phyloP scores from a whole-genome alignment of 2,888 invertebrate species.

The Polydrusus pterygomalis region DNA sequence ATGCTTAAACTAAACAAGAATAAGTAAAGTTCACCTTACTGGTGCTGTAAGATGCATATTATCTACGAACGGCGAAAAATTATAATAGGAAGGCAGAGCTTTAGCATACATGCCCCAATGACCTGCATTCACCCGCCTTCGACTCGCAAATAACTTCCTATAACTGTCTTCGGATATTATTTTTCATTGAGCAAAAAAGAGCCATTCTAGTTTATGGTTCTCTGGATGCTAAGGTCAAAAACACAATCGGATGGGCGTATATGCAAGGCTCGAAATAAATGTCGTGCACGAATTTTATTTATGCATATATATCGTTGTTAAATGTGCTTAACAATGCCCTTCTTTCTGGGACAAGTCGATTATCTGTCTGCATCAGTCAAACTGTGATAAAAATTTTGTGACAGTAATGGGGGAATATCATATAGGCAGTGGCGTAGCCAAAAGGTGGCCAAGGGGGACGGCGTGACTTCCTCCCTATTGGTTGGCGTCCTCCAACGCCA shows the following conservation, averaged over 20 bases:
- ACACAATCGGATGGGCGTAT: constrained; percentile 53
- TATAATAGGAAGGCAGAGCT: constrained; percentile 42
- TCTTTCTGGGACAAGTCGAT: constrained; percentile 49
- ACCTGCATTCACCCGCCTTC: constrained; percentile 46
- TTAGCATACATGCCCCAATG: constrained; percentile 39
- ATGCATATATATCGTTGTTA: constrained; percentile 46
- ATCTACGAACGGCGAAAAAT: constrained; percentile 14
- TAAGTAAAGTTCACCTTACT: too few relatives aligned
- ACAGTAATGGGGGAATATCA: too few relatives aligned
- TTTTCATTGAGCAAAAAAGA: constrained; percentile 41
- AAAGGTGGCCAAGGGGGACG: too few relatives aligned
- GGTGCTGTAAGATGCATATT: not conserved
- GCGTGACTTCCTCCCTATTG: too few relatives aligned
- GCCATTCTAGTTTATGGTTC: constrained; percentile 48
- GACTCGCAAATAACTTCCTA: constrained; percentile 47
- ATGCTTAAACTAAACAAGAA: too few relatives aligned
- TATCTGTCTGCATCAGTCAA: constrained; percentile 35
- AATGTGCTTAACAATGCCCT: constrained; percentile 44
- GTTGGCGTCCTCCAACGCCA: too few relatives aligned
- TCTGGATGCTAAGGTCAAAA: constrained; percentile 49
- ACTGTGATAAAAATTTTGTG: not conserved
- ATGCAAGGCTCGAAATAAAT: constrained; percentile 45
- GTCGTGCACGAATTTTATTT: constrained; percentile 48
- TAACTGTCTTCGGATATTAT: constrained; percentile 52
- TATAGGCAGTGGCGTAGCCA: not conserved